These are phyloP conservation scores for Margarornis squamiger DNA, from an alignment of 2,797 vertebrate species.

Conservation along the genomic window DNA sequence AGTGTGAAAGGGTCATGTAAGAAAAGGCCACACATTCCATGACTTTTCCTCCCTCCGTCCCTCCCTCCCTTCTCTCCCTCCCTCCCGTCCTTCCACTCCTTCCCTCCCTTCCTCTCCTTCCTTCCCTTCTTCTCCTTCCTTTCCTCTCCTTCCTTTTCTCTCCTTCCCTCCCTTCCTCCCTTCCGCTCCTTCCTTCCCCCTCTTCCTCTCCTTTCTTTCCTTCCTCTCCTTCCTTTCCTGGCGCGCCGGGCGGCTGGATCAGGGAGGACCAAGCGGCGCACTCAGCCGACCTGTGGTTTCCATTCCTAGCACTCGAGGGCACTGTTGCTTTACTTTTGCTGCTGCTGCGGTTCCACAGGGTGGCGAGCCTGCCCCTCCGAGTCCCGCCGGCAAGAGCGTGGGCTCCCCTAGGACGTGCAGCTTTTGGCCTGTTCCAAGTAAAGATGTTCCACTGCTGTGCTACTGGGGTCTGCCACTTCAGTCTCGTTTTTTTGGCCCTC, in stretches of 20 bases:
- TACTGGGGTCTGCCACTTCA: background rate
- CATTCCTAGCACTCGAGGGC: slow-evolving; percentile 16
- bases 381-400: fast-evolving
- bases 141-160: too few species aligned
- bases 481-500: background rate
- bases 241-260: fast-evolving
- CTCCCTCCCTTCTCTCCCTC: too few species aligned
- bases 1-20: background rate
- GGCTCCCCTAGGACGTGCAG: background rate
- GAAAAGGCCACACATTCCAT: background rate
- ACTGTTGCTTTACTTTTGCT: background rate
- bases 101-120: background rate
- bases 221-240: too few species aligned
- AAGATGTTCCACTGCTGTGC: too few species aligned
- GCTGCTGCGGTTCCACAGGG: fast-evolving
- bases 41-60: background rate
- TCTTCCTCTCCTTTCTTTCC: background rate
- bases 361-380: too few species aligned
- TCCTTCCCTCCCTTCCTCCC: too few species aligned
- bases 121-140: too few species aligned
- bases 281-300: background rate
- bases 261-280: fast-evolving
- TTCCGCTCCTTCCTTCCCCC: background rate
- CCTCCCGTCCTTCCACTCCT: too few species aligned
- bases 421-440: background rate